A percentile compares a stretch with the other conserved stretches of the same genome.
Conservation (phyloP, 2,797 vertebrate genomes). For the Myripristis jacobus region DNA sequence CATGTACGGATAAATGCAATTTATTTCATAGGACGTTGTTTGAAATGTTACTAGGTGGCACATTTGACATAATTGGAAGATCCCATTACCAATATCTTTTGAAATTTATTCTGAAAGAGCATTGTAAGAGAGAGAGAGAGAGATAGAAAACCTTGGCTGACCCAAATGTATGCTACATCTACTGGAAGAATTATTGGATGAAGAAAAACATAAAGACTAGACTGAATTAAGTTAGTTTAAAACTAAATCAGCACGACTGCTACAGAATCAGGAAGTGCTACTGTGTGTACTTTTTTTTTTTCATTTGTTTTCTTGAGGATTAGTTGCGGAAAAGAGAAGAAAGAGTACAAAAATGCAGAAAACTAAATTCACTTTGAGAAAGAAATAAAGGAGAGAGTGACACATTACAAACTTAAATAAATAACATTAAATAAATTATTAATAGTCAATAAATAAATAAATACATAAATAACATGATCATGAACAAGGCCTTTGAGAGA, state of each 20-base stretch:
- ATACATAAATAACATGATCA: conserved; percentile 87
- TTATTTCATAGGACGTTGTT: conserved; percentile 43
- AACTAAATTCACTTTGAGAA: conserved; percentile 76
- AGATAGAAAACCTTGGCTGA: conserved; percentile 50
- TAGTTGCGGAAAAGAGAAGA: conserved; percentile 63
- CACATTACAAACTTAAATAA: conserved; percentile 84
- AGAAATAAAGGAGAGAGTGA: conserved; percentile 72
- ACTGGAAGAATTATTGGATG: conserved; percentile 68
- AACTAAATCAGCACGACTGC: conserved; percentile 64
- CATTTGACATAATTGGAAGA: conserved; percentile 39
- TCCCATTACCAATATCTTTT: conserved; percentile 25
- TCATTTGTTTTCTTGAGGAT: conserved; percentile 49
- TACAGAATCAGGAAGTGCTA: conserved; percentile 76
- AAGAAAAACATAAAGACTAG: conserved; percentile 58
- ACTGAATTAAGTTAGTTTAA: conserved; percentile 54
- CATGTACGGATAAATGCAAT: conserved; percentile 42
- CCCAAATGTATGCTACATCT: conserved; percentile 79
- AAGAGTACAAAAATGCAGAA: conserved; percentile 59
- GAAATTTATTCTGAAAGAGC: conserved; percentile 55
- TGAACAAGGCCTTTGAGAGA: conserved; percentile 68
- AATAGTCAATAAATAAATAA: conserved; percentile 89
- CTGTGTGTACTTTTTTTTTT: conserved; percentile 44
- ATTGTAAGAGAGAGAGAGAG: conserved; percentile 44
- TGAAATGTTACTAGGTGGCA: conserved; percentile 47
- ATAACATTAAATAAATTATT: conserved; percentile 89